Base-by-base conservation (phyloP, 1,140 invertebrate genomes). In the Ceratoteleas bidentatus region DNA sequence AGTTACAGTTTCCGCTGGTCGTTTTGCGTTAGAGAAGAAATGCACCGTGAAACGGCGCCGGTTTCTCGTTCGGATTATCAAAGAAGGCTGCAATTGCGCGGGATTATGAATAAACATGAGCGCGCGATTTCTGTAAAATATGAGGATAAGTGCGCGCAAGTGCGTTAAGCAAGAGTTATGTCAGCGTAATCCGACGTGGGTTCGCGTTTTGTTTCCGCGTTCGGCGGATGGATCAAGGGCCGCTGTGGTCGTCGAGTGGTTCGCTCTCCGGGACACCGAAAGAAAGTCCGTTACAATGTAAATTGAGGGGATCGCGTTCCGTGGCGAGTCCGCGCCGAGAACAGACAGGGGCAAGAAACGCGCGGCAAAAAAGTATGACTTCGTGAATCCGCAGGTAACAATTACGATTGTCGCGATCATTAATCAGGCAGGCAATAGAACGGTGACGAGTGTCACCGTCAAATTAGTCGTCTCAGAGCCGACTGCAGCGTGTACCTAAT, bases 141-240 rank as follows among this genome's bases (percentile, higher is more conserved):
- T 73, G 49, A 73, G 16, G 54, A 47, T 64, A 64, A 62, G 50
- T 24, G 13, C 45, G 24, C 24, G 24, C 24, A 24, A 24, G 38
- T 16, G 32, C 1, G 52, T 73, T 73, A 56, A 62, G 69, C 62
- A 73, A 73, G 58, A 4, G 58, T 73, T 73, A 73, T 73, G 14
- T 73, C 69, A 73, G n/a, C 3, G 24, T 16, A 73, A 54, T 73
- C n/a, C n/a, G n/a, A n/a, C n/a, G n/a, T n/a, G n/a, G n/a, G n/a
- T n/a, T n/a, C n/a, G 10, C 2, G 38, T 50, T 65, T 64, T 74
- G 70, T 74, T 74, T 74, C 70, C 69, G 69, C 58, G 52, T 73
- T 62, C 33, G 40, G 50, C 56, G 62, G 69, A 64, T 60, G 60
- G 58, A 73, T 73, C 69, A 73, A 73, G 69, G 66, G 45, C 66